These are phyloP conservation scores for Drosophila orena DNA, from an alignment of 1,140 invertebrate genomes.

Conservation along the genomic window DNA sequence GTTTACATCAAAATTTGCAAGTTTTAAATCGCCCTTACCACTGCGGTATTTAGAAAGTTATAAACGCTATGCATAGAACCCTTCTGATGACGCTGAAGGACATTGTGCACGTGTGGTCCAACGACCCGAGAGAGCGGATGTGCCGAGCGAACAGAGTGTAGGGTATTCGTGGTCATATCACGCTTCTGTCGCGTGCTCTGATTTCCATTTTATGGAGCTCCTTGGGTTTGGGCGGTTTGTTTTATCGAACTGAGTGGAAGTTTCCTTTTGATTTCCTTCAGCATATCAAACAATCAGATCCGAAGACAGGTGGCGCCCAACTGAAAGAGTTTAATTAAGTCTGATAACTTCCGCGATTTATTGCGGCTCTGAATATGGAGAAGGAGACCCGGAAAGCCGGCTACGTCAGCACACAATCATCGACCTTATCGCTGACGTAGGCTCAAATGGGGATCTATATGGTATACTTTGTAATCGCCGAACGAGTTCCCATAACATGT, in stretches of 20 bases:
- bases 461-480: constrained; percentile 24
- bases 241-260: constrained; percentile 39
- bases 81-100: neutral
- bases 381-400: constrained; percentile 8
- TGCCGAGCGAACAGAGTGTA: neutral
- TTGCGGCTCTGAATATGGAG: constrained; percentile 5
- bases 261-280: neutral
- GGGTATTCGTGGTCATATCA: constrained; percentile 35
- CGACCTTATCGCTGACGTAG: constrained; percentile 60
- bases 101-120: neutral
- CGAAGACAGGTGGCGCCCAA: constrained; percentile 36
- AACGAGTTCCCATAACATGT: constrained; percentile 51
- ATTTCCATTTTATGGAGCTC: constrained; percentile 37
- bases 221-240: constrained; percentile 17
- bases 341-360: constrained; percentile 16
- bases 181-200: constrained; percentile 49
- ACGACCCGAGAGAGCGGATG: neutral
- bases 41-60: too few relatives aligned
- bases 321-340: constrained; percentile 57
- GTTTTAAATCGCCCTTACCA: neutral
- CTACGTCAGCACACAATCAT: constrained; percentile 34
- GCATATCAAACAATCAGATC: constrained; percentile 29
- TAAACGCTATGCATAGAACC: neutral
- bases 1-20: neutral
- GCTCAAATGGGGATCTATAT: constrained; percentile 22